phyloP scores from a whole-genome alignment of 2,113 vertebrate genomes.

The Oreamnos americanus region DNA sequence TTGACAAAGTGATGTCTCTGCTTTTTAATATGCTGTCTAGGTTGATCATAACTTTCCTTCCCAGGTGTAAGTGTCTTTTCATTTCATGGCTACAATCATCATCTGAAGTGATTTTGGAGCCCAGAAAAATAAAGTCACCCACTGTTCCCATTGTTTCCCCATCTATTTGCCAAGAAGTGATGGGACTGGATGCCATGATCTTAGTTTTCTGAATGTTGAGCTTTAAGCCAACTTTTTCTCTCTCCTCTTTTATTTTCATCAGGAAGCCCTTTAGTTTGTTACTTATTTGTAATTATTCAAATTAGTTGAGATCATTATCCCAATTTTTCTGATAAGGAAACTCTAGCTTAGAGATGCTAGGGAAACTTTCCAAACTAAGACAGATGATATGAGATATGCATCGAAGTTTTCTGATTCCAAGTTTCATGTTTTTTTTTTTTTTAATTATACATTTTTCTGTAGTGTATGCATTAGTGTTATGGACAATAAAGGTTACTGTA shows the following conservation, averaged over 20 bases:
- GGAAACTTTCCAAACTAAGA: background rate
- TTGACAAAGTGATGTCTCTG: no score
- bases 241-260: background rate
- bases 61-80: no score
- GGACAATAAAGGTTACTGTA: background rate
- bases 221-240: background rate
- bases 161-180: no score
- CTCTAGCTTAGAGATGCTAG: background rate
- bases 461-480: background rate
- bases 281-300: background rate
- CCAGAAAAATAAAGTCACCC: no score
- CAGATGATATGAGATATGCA: background rate
- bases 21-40: no score
- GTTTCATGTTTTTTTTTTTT: background rate
- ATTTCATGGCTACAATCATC: no score
- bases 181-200: no score
- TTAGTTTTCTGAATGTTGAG: background rate
- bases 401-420: background rate
- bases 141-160: no score
- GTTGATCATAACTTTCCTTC: no score
- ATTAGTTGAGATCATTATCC: background rate
- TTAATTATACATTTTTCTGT: background rate
- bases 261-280: background rate
- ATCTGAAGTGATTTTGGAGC: no score
- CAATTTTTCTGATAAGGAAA: background rate